Conservation (phyloP, 2,797 vertebrate species). For the Fringilla coelebs region DNA sequence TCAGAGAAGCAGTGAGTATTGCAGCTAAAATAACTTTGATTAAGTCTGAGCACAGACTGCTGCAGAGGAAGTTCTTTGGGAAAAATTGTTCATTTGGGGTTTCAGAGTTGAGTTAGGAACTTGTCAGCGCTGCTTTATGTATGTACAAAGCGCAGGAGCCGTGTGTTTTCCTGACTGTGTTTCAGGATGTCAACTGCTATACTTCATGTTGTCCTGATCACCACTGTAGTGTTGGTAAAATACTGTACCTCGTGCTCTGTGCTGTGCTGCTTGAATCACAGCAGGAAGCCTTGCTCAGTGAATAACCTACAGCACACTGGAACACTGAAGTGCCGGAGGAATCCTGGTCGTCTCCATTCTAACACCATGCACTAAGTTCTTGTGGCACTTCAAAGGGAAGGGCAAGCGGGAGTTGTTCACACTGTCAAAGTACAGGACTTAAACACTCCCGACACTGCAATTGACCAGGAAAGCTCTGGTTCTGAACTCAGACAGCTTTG, state of each 20-base stretch:
- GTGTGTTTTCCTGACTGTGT: background rate
- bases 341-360: background rate
- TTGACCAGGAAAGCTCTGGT: background rate
- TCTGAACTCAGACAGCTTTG: background rate
- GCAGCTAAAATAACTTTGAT: background rate
- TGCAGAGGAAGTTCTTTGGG: background rate
- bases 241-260: background rate
- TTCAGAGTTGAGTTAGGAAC: background rate
- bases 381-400: background rate
- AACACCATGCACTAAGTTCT: background rate
- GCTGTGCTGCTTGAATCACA: background rate
- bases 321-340: accelerated
- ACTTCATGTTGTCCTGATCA: background rate
- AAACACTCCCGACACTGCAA: no score
- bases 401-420: background rate
- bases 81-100: background rate
- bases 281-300: background rate
- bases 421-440: background rate
- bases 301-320: background rate
- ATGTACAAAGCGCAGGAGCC: background rate
- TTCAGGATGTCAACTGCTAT: background rate
- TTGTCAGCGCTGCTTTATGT: background rate
- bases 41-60: background rate
- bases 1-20: background rate
- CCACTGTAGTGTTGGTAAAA: background rate